Base-by-base conservation (phyloP, 2,797 vertebrate genomes). In the Glyptemys insculpta region DNA sequence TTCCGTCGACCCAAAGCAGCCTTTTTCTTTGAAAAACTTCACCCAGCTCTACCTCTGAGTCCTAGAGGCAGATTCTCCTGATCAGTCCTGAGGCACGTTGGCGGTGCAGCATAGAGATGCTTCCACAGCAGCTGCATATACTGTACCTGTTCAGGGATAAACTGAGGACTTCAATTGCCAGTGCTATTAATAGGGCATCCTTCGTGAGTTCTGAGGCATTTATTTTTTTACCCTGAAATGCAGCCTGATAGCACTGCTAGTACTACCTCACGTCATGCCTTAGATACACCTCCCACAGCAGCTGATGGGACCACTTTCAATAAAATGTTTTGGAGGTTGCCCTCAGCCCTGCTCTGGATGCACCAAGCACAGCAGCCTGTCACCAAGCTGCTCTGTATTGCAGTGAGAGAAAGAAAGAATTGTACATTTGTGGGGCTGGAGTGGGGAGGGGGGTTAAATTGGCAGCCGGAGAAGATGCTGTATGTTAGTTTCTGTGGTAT, bases 401-500 rank as follows among this genome's bases (percentile, higher is more conserved):
- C 86, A 88, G 89, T 87, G 90, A 49, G 14, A 12, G 19, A 91
- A 81, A 93, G 78, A 23, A 68, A 41, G 81, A 86, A 84, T 78
- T 89, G 54, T 85, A 59, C 3, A 0, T 74, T 96, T 96, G 85
- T 37, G 1, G 72, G 37, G 18, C 15, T 16, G 53, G 79, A 74
- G 92, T 44, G 44, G 93, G 92, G 34, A 79, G 86, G 31, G 87
- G 54, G 78, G 95, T 91, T 89, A 93, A 92, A 97, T 59, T 95
- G 96, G 95, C 97, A 98, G 96, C 92, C 97, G 93, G 95, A 96
- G 97, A 96, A 94, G 86, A 93, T 90, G 92, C 92, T 86, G 25
- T 94, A 96, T 97, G 95, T 97, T 98, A 96, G 83, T 86, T 96
- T 81, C 94, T 96, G 44, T 92, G 90, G 96, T 96, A 95, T 97